These are phyloP conservation scores for Brachystomella parvula DNA, from an alignment of 1,140 invertebrate species.

Conservation along the genomic window DNA sequence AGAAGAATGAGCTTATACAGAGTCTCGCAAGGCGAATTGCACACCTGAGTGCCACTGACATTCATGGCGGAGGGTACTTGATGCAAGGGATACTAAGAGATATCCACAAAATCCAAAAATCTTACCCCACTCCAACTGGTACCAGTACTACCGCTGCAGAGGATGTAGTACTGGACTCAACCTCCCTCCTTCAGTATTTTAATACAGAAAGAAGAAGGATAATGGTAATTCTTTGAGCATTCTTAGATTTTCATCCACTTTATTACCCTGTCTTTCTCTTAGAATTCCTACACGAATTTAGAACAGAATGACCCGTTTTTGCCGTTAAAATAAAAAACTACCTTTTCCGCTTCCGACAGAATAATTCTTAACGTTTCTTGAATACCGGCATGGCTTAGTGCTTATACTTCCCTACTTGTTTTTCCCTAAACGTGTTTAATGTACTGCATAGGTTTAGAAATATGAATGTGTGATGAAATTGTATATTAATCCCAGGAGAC, in stretches of 20 bases:
- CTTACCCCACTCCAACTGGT: constrained; percentile 13
- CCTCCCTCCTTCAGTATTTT: constrained; percentile 28
- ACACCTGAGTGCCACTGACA: constrained; percentile 32
- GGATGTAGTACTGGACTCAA: constrained; percentile 20
- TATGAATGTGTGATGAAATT: too few relatives aligned
- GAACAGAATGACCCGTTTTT: not conserved
- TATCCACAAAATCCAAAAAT: constrained; percentile 24
- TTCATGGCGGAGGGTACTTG: constrained; percentile 24
- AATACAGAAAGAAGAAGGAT: constrained; percentile 27
- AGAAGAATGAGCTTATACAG: constrained; percentile 35
- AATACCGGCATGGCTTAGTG: too few relatives aligned
- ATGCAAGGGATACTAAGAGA: constrained; percentile 33
- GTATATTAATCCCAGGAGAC: too few relatives aligned
- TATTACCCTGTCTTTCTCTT: not conserved
- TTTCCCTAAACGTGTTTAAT: too few relatives aligned
- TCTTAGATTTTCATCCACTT: not conserved
- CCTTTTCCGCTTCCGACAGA: too few relatives aligned
- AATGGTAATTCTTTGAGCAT: constrained; percentile 19
- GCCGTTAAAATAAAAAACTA: too few relatives aligned
- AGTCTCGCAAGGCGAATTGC: constrained; percentile 31
- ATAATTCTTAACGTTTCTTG: too few relatives aligned
- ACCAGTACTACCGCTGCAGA: not conserved
- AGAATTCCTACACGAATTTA: not conserved
- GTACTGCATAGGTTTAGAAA: too few relatives aligned
- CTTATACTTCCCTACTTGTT: too few relatives aligned